Evolutionary conservation across 92 coral and sea anemone species (phyloP).

Genomic region (Porites divaricata): DNA sequence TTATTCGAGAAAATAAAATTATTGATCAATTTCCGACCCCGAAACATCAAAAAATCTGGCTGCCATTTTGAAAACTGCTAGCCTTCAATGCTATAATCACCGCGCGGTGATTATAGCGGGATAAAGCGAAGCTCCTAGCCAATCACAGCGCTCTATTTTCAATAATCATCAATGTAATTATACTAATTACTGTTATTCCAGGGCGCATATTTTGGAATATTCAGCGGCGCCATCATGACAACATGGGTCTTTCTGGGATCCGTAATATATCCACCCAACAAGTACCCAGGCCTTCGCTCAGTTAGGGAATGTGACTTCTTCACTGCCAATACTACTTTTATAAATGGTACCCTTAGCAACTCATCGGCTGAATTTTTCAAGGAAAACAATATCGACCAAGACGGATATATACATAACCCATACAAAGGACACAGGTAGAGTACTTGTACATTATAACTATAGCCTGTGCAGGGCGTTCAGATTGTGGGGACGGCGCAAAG

Average conservation of each 20-base stretch:
- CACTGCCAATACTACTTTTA: slow-evolving; percentile 40
- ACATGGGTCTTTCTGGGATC: slow-evolving; percentile 86
- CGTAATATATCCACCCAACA: slow-evolving; percentile 81
- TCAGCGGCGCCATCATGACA: slow-evolving; percentile 67
- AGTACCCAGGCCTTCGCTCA: slow-evolving; percentile 80
- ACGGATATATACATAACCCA: slow-evolving; percentile 67
- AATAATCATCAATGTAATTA: no score
- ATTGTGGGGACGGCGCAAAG: not conserved
- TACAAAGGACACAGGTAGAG: slow-evolving; percentile 75
- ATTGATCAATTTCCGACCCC: no score
- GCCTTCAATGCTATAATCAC: no score
- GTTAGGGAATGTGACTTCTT: slow-evolving; percentile 68
- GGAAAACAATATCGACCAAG: not conserved
- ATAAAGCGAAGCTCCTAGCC: no score
- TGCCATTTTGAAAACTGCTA: no score
- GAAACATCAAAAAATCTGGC: no score
- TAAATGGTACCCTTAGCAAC: slow-evolving; percentile 27
- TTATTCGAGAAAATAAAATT: no score
- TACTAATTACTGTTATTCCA: slow-evolving; percentile 1
- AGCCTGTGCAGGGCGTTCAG: no score
- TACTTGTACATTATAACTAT: not conserved
- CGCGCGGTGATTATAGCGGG: no score
- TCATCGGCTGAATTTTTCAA: not conserved
- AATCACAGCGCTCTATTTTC: no score
- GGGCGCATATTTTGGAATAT: slow-evolving; percentile 90